Evolutionary conservation across 2,113 vertebrate genomes (phyloP).

Genomic region (Hucho hucho): DNA sequence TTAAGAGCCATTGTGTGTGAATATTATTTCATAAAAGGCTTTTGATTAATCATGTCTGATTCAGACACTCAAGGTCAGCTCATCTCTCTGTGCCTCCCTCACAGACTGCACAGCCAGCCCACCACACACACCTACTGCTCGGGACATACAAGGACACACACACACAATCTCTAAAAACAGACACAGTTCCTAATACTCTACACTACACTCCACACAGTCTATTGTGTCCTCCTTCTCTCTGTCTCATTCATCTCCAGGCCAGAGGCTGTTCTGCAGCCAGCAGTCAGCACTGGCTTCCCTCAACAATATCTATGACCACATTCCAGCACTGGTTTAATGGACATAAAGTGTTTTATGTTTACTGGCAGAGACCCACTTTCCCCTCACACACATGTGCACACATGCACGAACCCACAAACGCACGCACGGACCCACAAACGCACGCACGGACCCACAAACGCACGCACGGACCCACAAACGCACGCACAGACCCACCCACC

Average conservation of each 20-base stretch:
- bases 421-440: background rate
- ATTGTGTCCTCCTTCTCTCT: slow-evolving; percentile 19
- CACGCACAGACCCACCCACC: background rate
- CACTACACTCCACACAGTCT: slow-evolving; percentile 11
- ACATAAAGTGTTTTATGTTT: slow-evolving; percentile 8
- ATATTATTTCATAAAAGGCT: slow-evolving; percentile 70
- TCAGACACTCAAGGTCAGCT: slow-evolving; percentile 67
- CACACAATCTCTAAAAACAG: slow-evolving; percentile 6
- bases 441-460: background rate
- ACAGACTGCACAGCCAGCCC: background rate
- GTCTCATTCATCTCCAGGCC: slow-evolving; percentile 8
- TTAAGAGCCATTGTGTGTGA: slow-evolving; percentile 56
- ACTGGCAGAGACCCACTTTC: slow-evolving; percentile 1
- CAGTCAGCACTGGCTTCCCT: slow-evolving; percentile 7
- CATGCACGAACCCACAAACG: background rate
- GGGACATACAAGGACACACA: background rate
- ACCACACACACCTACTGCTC: background rate
- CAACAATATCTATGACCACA: slow-evolving; percentile 33
- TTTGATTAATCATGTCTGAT: slow-evolving; percentile 66
- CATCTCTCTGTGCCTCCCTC: slow-evolving; percentile 23
- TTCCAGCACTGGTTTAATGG: slow-evolving; percentile 11
- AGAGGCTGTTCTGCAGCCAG: background rate
- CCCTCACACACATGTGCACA: background rate
- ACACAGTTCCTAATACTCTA: slow-evolving; percentile 4
- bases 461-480: background rate